phyloP scores from a whole-genome alignment of 2,888 invertebrate genomes.

The Brachypterus glaber region DNA sequence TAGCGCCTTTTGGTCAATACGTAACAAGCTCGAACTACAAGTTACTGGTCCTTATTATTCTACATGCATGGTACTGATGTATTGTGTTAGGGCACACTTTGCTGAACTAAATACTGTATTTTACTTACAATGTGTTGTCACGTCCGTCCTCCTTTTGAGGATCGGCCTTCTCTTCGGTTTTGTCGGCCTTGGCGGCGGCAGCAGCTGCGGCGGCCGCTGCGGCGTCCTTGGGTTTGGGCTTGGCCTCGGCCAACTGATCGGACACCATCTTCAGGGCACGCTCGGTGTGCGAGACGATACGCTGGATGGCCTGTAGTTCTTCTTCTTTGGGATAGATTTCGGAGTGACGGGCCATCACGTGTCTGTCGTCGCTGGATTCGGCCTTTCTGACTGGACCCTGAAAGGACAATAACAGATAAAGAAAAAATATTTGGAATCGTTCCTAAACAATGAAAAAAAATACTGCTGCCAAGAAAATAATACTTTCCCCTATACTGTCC shows the following conservation, averaged over 20 bases:
- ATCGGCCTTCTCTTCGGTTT: slow-evolving; percentile 36
- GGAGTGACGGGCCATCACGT: slow-evolving; percentile 86
- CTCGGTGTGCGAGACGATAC: slow-evolving; percentile 87
- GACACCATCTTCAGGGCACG: slow-evolving; percentile 89
- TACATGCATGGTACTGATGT: no score
- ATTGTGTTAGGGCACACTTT: no score
- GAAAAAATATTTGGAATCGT: not conserved
- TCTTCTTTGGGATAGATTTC: slow-evolving; percentile 89
- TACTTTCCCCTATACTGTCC: no score
- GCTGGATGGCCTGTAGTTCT: slow-evolving; percentile 82
- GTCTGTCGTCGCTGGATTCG: slow-evolving; percentile 92
- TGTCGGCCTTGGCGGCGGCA: slow-evolving; percentile 31
- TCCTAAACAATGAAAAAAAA: no score
- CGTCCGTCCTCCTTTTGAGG: slow-evolving; percentile 59
- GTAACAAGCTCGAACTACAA: no score
- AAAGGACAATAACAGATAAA: slow-evolving; percentile 37
- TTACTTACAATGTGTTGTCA: slow-evolving; percentile 64
- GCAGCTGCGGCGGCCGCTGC: slow-evolving; percentile 13
- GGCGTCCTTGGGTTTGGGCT: slow-evolving; percentile 30
- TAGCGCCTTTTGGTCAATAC: no score
- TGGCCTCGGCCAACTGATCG: slow-evolving; percentile 69
- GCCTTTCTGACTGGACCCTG: slow-evolving; percentile 56
- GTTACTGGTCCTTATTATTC: no score
- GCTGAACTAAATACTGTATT: not conserved
- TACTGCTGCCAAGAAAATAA: no score